Evolutionary conservation across 2,113 vertebrate genomes (phyloP).

Genomic region (Pterocles gutturalis): DNA sequence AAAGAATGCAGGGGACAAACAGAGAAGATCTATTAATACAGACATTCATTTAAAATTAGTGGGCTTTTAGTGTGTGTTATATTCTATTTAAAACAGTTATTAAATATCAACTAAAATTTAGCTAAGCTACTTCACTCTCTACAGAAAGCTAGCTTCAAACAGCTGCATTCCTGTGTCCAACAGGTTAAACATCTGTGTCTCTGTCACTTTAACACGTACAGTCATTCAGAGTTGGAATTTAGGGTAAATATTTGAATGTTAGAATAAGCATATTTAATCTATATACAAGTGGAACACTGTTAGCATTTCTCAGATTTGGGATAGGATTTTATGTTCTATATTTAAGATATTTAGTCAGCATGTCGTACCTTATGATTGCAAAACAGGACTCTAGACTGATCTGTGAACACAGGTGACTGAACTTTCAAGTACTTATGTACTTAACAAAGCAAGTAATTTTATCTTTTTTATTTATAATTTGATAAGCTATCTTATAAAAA

Average conservation of each 20-base stretch:
- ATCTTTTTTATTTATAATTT: slow-evolving; percentile 67
- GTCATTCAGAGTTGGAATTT: slow-evolving; percentile 58
- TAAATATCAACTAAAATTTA: background rate
- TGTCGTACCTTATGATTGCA: slow-evolving; percentile 30
- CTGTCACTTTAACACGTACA: background rate
- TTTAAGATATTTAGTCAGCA: slow-evolving; percentile 70
- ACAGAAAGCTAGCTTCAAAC: background rate
- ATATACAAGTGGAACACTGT: slow-evolving; percentile 66
- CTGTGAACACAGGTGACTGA: slow-evolving; percentile 66
- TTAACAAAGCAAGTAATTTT: slow-evolving; percentile 60
- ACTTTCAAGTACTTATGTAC: slow-evolving; percentile 28
- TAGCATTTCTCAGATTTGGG: slow-evolving; percentile 70
- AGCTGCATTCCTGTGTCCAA: background rate
- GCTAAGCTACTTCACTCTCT: background rate
- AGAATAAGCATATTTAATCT: slow-evolving; percentile 62
- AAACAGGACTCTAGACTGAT: slow-evolving; percentile 42
- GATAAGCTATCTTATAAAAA: slow-evolving; percentile 56
- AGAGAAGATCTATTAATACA: background rate
- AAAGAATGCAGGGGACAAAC: background rate
- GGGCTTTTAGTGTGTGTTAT: background rate
- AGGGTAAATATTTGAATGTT: slow-evolving; percentile 75
- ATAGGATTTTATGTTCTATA: slow-evolving; percentile 55
- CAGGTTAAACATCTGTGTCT: background rate
- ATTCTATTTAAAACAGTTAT: background rate
- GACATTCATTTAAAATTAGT: background rate